Conservation (phyloP, 2,113 vertebrate genomes). For the Mormoops blainvillei region DNA sequence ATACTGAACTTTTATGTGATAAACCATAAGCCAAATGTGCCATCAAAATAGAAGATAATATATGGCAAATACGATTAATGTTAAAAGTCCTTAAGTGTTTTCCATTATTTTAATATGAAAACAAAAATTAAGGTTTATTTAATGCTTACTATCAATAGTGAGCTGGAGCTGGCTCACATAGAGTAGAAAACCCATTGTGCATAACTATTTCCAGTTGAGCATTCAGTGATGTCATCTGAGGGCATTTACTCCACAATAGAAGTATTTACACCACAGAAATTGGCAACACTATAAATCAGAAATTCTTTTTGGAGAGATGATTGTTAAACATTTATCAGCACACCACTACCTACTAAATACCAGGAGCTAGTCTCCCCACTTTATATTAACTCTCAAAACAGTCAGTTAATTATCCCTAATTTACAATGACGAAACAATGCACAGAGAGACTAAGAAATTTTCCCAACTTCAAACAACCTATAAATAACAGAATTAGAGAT, state of each 20-base stretch:
- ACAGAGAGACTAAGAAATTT: background rate
- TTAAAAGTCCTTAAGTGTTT: background rate
- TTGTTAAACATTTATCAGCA: background rate
- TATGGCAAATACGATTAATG: background rate
- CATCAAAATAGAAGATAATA: background rate
- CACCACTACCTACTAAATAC: background rate
- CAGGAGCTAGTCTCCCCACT: background rate
- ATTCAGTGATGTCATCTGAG: background rate
- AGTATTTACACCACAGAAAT: background rate
- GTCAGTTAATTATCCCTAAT: background rate
- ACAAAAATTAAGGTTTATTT: background rate
- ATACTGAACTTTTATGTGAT: background rate
- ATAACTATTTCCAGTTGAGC: background rate
- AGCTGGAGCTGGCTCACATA: background rate
- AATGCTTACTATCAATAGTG: background rate
- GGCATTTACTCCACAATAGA: background rate
- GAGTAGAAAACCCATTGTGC: background rate
- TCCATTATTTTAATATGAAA: constrained; percentile 11
- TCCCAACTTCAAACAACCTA: background rate
- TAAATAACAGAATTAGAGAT: background rate
- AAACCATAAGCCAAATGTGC: background rate
- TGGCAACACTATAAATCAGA: background rate
- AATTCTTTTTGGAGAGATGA: background rate
- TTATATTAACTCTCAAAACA: constrained; percentile 1
- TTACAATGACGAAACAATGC: background rate